Evolutionary conservation across 2,888 invertebrate genomes (phyloP), one percentile per base, ranked within the genome.

Genomic region (Tetheella fluctuosa): DNA sequence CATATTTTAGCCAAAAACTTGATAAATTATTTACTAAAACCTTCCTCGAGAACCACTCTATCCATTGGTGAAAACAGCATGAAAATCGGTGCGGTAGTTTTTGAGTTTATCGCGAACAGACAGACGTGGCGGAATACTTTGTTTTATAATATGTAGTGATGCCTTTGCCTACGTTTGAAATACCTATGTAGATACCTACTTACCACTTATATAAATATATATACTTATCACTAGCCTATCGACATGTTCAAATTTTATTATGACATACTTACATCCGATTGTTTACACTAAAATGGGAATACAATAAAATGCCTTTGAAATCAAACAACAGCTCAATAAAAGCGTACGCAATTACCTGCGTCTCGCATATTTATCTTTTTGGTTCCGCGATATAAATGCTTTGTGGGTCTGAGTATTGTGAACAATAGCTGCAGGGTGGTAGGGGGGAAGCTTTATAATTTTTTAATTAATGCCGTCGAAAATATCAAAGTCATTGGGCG

Each of bases 381-480:
- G n/a, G n/a, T n/a, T 85, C 83, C 83, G 79, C 83, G 84, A 83
- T 88, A 84, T 84, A 85, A 88, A 89, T 82, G 89, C 88, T 90
- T 89, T 88, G 89, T 89, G 84, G 79, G 75, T 77, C 70, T 34
- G 34, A 55, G 37, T 37, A 55, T 34, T 48, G 48, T 69, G 79
- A 84, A 89, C 87, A 89, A 90, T 88, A 71, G 83, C 83, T 73
- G 76, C 72, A 71, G 80, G 78, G 70, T 60, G 64, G 73, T 66
- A 77, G 77, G 71, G 79, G 78, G 84, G 89, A 89, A 91, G 92
- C 92, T 91, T 90, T 91, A 92, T 91, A 92, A 89, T 91, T 93
- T 93, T 93, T 93, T 93, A 93, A 93, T 93, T 93, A 93, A 93
- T 91, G 75, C 86, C 81, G 84, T 82, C 84, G 87, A 89, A 93